These are phyloP conservation scores for Phaethon lepturus DNA, from an alignment of 2,113 vertebrate species.

Conservation along the genomic window DNA sequence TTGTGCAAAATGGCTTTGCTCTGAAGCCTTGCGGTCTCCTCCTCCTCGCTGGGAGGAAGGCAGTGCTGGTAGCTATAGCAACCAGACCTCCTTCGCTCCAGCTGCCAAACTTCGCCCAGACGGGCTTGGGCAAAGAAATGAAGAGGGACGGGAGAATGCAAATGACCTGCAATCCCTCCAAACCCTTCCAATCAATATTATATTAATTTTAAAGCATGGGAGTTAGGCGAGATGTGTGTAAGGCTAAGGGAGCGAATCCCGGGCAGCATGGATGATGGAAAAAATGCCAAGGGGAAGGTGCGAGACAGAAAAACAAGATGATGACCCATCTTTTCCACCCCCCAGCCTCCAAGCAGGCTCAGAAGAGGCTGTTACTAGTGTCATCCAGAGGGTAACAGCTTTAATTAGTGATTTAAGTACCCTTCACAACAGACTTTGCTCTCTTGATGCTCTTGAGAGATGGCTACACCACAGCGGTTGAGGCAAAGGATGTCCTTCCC, in stretches of 20 bases:
- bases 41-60: not conserved
- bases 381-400: not conserved
- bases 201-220: not conserved
- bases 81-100: not conserved
- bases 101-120: not conserved
- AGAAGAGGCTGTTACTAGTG: not conserved
- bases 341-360: not conserved
- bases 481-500: not conserved
- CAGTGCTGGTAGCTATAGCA: conserved; percentile 34
- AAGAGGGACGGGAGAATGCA: not conserved
- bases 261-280: accelerated
- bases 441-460: not conserved
- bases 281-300: not conserved
- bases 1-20: not conserved
- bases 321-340: not conserved
- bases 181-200: not conserved
- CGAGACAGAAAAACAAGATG: not conserved
- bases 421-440: not conserved
- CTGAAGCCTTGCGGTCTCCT: not conserved
- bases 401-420: not conserved
- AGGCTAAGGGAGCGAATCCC: not conserved
- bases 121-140: not conserved
- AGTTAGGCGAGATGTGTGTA: not conserved
- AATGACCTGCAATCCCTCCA: not conserved
- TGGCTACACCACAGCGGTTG: accelerated